Conservation (phyloP, 1,140 invertebrate species). For the Rhizoglyphus robini region DNA sequence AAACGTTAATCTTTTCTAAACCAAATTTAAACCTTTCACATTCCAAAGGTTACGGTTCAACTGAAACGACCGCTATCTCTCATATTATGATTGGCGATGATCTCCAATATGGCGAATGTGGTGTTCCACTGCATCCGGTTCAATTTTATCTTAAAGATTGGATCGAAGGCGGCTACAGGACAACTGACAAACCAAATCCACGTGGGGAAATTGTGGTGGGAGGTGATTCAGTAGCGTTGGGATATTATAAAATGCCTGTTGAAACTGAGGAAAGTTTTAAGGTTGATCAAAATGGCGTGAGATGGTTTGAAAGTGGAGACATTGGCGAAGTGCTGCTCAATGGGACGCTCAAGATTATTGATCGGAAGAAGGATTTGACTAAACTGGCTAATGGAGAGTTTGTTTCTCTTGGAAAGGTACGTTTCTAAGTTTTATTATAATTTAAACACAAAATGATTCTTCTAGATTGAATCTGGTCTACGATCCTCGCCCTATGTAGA, state of each 20-base stretch:
- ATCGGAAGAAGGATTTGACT: constrained; percentile 66
- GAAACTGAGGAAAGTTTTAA: constrained; percentile 83
- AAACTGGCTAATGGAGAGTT: constrained; percentile 95
- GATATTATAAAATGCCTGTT: constrained; percentile 81
- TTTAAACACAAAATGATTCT: no score
- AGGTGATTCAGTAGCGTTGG: constrained; percentile 76
- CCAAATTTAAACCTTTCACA: background rate
- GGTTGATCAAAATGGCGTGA: constrained; percentile 51
- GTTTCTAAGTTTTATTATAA: no score
- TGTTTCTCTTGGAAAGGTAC: constrained; percentile 18
- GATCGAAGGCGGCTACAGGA: constrained; percentile 49
- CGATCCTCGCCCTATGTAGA: constrained; percentile 85
- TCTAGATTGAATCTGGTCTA: constrained; percentile 60
- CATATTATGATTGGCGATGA: constrained; percentile 62
- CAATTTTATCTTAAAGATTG: constrained; percentile 45
- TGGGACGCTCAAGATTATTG: constrained; percentile 89
- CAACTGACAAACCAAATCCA: constrained; percentile 76
- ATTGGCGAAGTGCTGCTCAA: constrained; percentile 83
- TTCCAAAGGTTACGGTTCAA: background rate
- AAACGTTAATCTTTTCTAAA: background rate
- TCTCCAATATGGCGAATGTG: constrained; percentile 53
- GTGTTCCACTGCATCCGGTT: constrained; percentile 56
- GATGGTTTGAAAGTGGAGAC: constrained; percentile 92
- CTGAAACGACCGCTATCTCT: constrained; percentile 81
- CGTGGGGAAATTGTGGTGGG: constrained; percentile 82